Conservation (phyloP, 2,888 invertebrate species). For the Campoplex nolae region DNA sequence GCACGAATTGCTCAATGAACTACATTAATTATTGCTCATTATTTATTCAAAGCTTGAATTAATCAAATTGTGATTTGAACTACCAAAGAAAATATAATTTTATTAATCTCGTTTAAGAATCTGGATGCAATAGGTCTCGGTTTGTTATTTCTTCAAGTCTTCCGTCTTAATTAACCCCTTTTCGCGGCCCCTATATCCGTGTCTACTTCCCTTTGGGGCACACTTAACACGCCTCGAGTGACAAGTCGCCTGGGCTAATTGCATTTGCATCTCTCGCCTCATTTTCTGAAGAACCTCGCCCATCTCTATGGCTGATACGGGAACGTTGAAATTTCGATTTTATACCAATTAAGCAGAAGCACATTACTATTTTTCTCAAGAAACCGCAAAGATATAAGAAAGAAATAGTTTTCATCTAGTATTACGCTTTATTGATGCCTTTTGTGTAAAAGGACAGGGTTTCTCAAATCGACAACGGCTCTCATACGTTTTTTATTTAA, state of each 20-base stretch:
- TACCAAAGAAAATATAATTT: not conserved
- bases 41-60: not conserved
- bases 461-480: not conserved
- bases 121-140: not conserved
- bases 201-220: conserved; percentile 34
- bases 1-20: not conserved
- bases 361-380: not conserved
- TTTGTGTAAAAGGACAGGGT: not conserved
- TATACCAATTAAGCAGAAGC: conserved; percentile 33
- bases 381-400: not conserved
- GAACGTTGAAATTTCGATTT: conserved; percentile 54
- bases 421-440: not conserved
- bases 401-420: not conserved
- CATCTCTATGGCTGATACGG: conserved; percentile 20
- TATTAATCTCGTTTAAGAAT: conserved; percentile 11
- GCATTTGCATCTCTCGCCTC: conserved; percentile 50
- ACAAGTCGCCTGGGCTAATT: conserved; percentile 53
- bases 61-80: not conserved
- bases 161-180: conserved; percentile 52
- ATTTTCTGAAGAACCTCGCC: conserved; percentile 24
- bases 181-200: conserved; percentile 12
- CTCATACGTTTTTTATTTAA: not conserved
- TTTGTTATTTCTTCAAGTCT: conserved; percentile 34
- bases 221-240: conserved; percentile 61
- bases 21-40: not conserved